Base-by-base conservation (phyloP, 2,113 vertebrate species). In the Cheirogaleus medius region DNA sequence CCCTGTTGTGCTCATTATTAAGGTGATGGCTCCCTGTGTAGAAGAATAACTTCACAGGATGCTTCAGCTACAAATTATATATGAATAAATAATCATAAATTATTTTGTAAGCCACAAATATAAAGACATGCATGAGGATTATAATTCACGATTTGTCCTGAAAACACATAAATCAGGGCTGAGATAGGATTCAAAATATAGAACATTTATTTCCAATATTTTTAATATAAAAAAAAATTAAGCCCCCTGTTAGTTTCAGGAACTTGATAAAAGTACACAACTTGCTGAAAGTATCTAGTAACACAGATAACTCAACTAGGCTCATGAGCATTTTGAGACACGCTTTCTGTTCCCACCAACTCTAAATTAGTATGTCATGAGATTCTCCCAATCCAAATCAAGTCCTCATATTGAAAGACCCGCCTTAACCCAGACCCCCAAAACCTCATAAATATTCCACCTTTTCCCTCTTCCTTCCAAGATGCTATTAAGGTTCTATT, bases 151-250 rank as follows among this genome's bases (percentile, higher is more conserved):
- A 74, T 86, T 66, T 82, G 4, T n/a, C 29, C 78, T 86, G 29
- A 86, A 95, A 91, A 94, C 73, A 71, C 47, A 63, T 13, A 37
- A 88, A 73, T 29, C 6, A 82, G 4, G 42, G 3, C 29, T 56
- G 42, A 97, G 71, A 88, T 15, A 60, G 6, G n/a, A 94, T 83
- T 78, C 91, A 93, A 98, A 95, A 76, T 88, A 58, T 20, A 82
- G 32, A 88, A 52, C 14, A 94, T 49, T 76, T 52, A 87, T 87
- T 71, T 15, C 8, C 56, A 60, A 68, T 32, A 8, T 82, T 78
- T 89, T 83, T 77, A 87, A 74, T 37, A 85, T 49, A 64, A 82
- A 52, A 84, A 84, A 23, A 64, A 34, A 47, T 7, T 34, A 56
- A 81, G n/a, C 4, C 21, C 21, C 32, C 12, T 52, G 7, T 52